Evolutionary conservation across 2,888 invertebrate genomes (phyloP), one percentile per base, ranked within the genome.

Genomic region (Drosophila austrosaltans): DNA sequence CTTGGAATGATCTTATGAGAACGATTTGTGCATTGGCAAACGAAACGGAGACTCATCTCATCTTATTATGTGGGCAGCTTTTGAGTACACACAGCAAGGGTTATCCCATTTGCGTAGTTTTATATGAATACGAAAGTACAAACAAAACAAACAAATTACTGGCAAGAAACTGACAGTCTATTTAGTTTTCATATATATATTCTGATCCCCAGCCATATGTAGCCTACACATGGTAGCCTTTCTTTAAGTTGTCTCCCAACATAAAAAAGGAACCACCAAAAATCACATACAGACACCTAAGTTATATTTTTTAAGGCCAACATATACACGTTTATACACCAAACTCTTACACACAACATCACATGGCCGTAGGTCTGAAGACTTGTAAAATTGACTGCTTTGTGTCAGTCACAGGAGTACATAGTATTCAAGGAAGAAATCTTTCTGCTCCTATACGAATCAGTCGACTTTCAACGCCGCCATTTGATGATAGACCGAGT

Each of bases 1-100:
- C 16, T 16, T 16, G 16, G 16, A 16, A 16, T 16, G 16, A 16
- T 16, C 16, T 16, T 16, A 16, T 16, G 16, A 16, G 16, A 16
- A 16, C 16, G 16, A 16, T 16, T 16, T 16, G 16, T 16, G 0
- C 16, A 16, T 16, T 16, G 16, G 16, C 16, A 0, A 16, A 16
- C 16, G 16, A 16, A 16, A 16, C 16, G 16, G 16, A 16, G 16
- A 1, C 16, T 69, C 69, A 69, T 61, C n/a, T 56, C 69, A 60
- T 69, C 69, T 25, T 66, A 25, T 53, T 62, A 22, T 53, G 53
- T 53, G 0, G 36, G 53, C 53, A 62, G 39, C 39, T 20, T 22
- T 36, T 30, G 32, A 16, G 30, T 12, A 12, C 48, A 22, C 48
- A 48, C 20, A 48, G 8, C 39, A 25, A 25, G 22, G n/a, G 36